phyloP scores from a whole-genome alignment of 2,888 invertebrate species.

The Tigriopus californicus region DNA sequence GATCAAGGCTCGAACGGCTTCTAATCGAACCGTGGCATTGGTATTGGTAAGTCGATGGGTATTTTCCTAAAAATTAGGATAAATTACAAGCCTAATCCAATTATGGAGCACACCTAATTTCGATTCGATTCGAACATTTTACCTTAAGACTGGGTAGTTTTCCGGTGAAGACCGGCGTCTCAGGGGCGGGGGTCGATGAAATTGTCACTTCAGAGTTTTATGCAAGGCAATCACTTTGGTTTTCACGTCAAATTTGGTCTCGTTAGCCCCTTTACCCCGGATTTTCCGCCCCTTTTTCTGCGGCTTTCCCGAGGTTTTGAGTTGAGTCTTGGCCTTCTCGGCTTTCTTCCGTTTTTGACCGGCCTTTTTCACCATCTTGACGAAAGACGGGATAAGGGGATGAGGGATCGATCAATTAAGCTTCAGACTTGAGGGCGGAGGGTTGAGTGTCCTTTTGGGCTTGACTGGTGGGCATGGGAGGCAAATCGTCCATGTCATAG shows the following conservation, averaged over 20 bases:
- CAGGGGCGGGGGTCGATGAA: neutral
- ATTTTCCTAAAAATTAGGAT: neutral
- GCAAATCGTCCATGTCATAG: constrained; percentile 48
- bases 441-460: too few species aligned
- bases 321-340: constrained; percentile 13
- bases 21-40: too few species aligned
- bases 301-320: neutral
- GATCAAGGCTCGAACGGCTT: too few species aligned
- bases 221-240: neutral
- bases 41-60: neutral
- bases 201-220: neutral
- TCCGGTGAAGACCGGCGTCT: too few species aligned
- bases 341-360: constrained; percentile 12
- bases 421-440: too few species aligned
- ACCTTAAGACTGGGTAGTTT: too few species aligned
- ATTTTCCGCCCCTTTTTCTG: constrained; percentile 1
- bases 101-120: neutral
- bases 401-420: too few species aligned
- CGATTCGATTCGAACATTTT: neutral
- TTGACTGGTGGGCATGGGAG: neutral
- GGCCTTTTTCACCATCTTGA: constrained; percentile 10
- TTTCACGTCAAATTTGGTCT: neutral
- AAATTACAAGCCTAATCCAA: neutral
- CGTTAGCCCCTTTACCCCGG: neutral
- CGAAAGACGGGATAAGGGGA: neutral